Percentiles rank a stretch among this genome's conserved stretches.
Conservation (phyloP, 2,113 vertebrate genomes). For the Gallinago jamesoni region DNA sequence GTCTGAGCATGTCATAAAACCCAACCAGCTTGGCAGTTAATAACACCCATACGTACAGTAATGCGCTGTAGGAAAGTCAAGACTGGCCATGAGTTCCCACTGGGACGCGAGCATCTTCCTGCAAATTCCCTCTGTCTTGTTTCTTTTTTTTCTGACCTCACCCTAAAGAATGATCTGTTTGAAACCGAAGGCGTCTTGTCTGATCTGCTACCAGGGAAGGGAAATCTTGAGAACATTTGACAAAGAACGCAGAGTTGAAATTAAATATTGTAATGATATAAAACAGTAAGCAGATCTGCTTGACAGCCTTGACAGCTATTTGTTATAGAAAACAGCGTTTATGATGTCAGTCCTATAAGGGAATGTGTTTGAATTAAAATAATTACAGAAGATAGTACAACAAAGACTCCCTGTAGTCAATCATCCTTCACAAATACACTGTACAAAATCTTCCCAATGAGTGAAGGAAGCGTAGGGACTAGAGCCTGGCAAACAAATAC, state of each 20-base stretch:
- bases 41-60: not conserved
- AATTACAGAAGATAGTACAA: slow-evolving; percentile 76
- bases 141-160: not conserved
- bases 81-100: not conserved
- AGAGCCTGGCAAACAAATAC: slow-evolving; percentile 6
- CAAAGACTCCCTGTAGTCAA: slow-evolving; percentile 71
- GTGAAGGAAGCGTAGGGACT: not conserved
- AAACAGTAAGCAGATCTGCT: slow-evolving; percentile 77
- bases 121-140: not conserved
- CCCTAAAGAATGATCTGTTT: not conserved
- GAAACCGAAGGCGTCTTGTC: not conserved
- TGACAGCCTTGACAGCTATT: slow-evolving; percentile 78
- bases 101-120: not conserved
- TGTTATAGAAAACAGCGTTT: slow-evolving; percentile 78
- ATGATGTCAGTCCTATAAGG: slow-evolving; percentile 74
- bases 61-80: not conserved
- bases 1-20: not conserved
- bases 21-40: not conserved
- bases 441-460: slow-evolving; percentile 41
- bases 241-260: slow-evolving; percentile 63
- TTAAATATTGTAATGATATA: slow-evolving; percentile 77
- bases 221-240: slow-evolving; percentile 57
- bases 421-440: slow-evolving; percentile 62
- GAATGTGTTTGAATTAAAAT: slow-evolving; percentile 76
- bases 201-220: slow-evolving; percentile 44